A percentile compares a stretch with the other conserved stretches of the same genome.
These are phyloP conservation scores for Portunus trituberculatus DNA, from an alignment of 1,140 invertebrate genomes.

Conservation along the genomic window DNA sequence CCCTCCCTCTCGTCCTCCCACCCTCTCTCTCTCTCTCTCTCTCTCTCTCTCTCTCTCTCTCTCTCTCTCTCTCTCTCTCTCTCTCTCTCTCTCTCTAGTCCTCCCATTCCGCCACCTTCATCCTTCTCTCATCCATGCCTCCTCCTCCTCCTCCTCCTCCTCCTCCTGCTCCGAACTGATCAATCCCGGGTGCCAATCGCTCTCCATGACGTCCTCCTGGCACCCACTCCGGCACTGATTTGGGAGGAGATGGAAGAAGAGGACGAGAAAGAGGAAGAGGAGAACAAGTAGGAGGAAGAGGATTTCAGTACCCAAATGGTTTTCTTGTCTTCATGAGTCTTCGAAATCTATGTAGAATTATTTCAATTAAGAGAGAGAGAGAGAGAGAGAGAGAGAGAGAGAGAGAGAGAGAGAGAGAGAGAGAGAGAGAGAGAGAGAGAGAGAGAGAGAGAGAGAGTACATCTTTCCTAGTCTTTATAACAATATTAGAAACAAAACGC, in stretches of 20 bases:
- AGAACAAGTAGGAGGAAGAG: background rate
- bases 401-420: too few relatives aligned
- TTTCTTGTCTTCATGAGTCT: too few relatives aligned
- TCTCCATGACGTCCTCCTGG: conserved; percentile 72
- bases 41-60: background rate
- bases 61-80: too few relatives aligned
- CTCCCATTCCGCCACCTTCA: conserved; percentile 43
- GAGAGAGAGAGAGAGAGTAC: too few relatives aligned
- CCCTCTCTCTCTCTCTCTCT: conserved; percentile 37
- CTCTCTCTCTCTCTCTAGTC: background rate
- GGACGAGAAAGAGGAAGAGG: background rate
- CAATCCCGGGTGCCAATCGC: conserved; percentile 75
- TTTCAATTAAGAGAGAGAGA: background rate
- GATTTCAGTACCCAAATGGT: too few relatives aligned
- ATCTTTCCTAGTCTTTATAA: too few relatives aligned
- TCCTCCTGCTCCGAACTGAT: conserved; percentile 57
- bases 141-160: conserved; percentile 27
- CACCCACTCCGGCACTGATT: conserved; percentile 66
- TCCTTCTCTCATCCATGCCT: conserved; percentile 48
- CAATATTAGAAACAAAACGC: too few relatives aligned
- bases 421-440: too few relatives aligned
- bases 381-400: background rate
- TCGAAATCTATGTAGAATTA: too few relatives aligned
- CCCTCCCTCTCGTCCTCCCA: conserved; percentile 18
- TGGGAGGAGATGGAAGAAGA: conserved; percentile 33